Evolutionary conservation across 2,113 vertebrate species (phyloP).

Genomic region (Epinephelus lanceolatus): DNA sequence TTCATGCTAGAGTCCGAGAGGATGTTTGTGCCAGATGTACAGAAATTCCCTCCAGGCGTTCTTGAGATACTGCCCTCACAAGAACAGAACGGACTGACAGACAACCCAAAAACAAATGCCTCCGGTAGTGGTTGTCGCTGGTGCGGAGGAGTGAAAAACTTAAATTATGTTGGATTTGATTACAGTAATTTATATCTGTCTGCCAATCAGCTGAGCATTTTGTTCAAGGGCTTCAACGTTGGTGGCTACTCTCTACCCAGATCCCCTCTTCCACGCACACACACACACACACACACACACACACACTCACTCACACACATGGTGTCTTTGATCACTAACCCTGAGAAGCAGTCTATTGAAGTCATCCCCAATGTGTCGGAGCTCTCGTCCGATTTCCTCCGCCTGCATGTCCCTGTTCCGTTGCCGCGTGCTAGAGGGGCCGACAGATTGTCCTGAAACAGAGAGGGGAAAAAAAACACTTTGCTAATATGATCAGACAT

Average conservation of each 20-base stretch:
- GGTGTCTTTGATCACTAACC: slow-evolving; percentile 68
- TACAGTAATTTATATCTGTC: background rate
- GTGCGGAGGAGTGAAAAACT: no score
- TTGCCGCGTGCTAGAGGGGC: slow-evolving; percentile 53
- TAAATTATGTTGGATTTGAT: background rate
- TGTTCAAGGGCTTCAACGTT: background rate
- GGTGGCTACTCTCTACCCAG: background rate
- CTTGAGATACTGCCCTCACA: no score
- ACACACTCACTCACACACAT: background rate
- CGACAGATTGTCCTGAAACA: slow-evolving; percentile 46
- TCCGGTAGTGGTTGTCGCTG: no score
- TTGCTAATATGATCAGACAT: background rate
- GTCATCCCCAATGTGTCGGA: slow-evolving; percentile 92
- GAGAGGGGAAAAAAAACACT: slow-evolving; percentile 1
- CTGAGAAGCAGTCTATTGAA: slow-evolving; percentile 82
- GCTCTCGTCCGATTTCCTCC: slow-evolving; percentile 88
- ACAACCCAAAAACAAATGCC: no score
- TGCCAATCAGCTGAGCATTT: background rate
- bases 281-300: background rate
- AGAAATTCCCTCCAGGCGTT: no score
- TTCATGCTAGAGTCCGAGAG: no score
- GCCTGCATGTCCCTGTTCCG: slow-evolving; percentile 82
- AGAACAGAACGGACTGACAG: no score
- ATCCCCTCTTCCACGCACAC: background rate
- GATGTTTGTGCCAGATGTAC: no score